Evolutionary conservation across 2,797 vertebrate species (phyloP), one percentile per base, ranked within the genome.

Genomic region (Poecilia picta): DNA sequence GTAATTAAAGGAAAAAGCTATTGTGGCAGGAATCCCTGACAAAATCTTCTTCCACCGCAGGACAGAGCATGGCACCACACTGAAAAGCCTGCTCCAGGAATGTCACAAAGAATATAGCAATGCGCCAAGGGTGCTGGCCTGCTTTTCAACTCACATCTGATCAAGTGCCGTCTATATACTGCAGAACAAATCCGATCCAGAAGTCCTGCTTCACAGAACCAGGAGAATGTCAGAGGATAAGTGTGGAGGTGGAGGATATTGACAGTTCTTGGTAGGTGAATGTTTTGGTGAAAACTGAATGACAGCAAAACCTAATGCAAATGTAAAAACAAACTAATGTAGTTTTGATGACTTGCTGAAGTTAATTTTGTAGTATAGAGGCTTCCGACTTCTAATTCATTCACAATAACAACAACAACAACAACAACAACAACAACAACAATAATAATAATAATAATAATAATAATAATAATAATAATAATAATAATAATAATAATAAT

Each of bases 111-210:
- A 64, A 64, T 51, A 47, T 23, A 73, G 33, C n/a, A 73, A 73
- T 33, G 46, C 33, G 28, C 72, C 46, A 33, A 51, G 49, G 31
- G 46, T 49, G 16, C 18, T 36, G 72, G 8, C 72, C 18, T 73
- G n/a, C 72, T 47, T 73, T 73, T 49, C 72, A 33, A n/a, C 20
- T 73, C 47, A 12, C 47, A 74, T 62, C 18, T 46, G 31, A 64
- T 46, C 55, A 39, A 31, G 13, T 18, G 55, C 20, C 7, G 3
- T 15, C 11, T 70, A 45, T n/a, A 16, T 45, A n/a, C 66, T 15
- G 20, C 64, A 68, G 39, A 45, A 70, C 66, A 70, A 70, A 43
- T 70, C 66, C 5, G 25, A 70, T 70, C 66, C 66, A 70, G 66
- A 43, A 70, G 16, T 5, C 64, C 64, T 41, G 66, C 12, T 20